phyloP scores from a whole-genome alignment of 2,888 invertebrate species.

The Agriotes lineatus region DNA sequence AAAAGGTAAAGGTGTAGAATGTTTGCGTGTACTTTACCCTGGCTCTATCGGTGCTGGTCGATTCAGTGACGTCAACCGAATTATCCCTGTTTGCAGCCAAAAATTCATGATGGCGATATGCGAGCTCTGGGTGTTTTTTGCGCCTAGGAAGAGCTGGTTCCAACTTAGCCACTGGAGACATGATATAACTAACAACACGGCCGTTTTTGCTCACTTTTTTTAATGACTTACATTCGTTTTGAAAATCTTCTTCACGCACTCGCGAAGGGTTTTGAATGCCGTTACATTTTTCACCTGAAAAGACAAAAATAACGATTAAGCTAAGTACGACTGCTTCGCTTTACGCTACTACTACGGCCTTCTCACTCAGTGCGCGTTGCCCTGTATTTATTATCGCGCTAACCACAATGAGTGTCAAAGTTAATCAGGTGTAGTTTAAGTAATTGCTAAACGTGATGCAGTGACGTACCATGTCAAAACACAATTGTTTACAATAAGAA shows the following conservation, averaged over 20 bases:
- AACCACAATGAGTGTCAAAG: conserved; percentile 7
- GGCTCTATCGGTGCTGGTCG: conserved; percentile 73
- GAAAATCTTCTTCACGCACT: conserved; percentile 61
- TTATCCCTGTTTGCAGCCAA: conserved; percentile 75
- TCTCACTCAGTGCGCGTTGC: not conserved
- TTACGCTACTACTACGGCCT: too few relatives aligned
- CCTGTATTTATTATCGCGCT: not conserved
- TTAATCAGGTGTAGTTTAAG: not conserved
- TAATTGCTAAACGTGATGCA: not conserved
- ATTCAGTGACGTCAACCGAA: conserved; percentile 71
- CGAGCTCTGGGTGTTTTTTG: conserved; percentile 90
- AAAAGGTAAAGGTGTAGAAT: conserved; percentile 35
- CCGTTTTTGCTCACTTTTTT: conserved; percentile 52
- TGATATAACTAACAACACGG: conserved; percentile 55
- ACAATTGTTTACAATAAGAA: too few relatives aligned
- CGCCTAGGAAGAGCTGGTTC: conserved; percentile 89
- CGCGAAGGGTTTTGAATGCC: conserved; percentile 56
- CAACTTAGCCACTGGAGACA: conserved; percentile 68
- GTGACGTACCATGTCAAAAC: too few relatives aligned
- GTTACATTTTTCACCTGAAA: conserved; percentile 57
- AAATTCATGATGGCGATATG: conserved; percentile 88
- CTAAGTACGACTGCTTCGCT: too few relatives aligned
- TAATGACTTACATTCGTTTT: conserved; percentile 59
- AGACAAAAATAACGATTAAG: not conserved
- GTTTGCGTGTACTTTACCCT: conserved; percentile 68